Base-by-base conservation (phyloP, 2,888 invertebrate genomes). In the Eilema griseolum region DNA sequence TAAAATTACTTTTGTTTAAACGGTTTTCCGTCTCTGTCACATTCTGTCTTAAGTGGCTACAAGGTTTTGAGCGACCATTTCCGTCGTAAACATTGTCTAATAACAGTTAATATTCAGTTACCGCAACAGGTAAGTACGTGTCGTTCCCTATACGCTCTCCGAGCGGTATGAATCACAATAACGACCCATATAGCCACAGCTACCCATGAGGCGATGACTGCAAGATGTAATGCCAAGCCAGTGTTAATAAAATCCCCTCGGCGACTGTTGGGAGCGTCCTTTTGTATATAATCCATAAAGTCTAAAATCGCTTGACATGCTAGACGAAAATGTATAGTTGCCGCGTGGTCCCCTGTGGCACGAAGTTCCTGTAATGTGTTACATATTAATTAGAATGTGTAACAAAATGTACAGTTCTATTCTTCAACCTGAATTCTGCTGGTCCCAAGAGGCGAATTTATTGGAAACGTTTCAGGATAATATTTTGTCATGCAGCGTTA, bases 231-330 rank as follows among this genome's bases (percentile, higher is more conserved):
- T 16, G 97, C 95, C 5, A 96, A 86, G 0, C 97, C 97, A 0
- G 97, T 98, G 85, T 98, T 97, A 59, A 98, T 98, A 76, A 96
- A 96, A 65, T 96, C 96, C 14, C 96, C 96, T 52, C 97, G 96
- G 31, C 97, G 94, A 79, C 96, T 96, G 77, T 96, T 96, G 66
- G 96, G 96, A 0, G 96, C 95, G 80, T 97, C 97, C 66, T 97
- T 96, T 73, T 97, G 97, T 72, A 98, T 92, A 83, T 97, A 98
- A 88, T 98, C 98, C 97, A 98, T 97, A 88, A 97, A 98, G 91
- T 98, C 98, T 81, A 96, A 97, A 66, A 98, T 96, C 0, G 97
- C 96, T 71, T 97, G 96, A 86, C 98, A 98, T 0, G 96, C 93
- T 3, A 98, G 90, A 16, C 98, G 96, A 72, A 96, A 95, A 83